Evolutionary conservation across 2,888 invertebrate species (phyloP).

Genomic region (Coecobrya sp.): DNA sequence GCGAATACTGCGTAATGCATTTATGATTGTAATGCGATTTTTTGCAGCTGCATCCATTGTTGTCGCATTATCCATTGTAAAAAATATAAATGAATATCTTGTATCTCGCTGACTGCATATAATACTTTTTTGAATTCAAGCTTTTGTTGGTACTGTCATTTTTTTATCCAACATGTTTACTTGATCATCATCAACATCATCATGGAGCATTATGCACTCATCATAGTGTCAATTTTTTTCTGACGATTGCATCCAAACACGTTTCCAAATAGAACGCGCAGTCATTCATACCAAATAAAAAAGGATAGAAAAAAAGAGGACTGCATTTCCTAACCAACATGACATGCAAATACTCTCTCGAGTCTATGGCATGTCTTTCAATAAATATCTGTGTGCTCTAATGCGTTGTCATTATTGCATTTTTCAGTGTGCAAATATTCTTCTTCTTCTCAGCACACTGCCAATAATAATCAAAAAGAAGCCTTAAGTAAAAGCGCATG

Average conservation of each 20-base stretch:
- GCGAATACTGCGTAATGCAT: too few relatives aligned
- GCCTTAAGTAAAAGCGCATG: background rate
- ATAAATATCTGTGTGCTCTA: background rate
- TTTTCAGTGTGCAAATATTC: background rate
- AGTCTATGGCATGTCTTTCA: background rate
- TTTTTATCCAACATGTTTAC: background rate
- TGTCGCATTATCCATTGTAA: slow-evolving; percentile 17
- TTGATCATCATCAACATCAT: slow-evolving; percentile 8
- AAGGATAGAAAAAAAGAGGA: background rate
- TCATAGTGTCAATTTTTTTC: slow-evolving; percentile 15
- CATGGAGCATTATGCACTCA: background rate
- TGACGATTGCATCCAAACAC: background rate
- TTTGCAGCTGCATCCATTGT: slow-evolving; percentile 9
- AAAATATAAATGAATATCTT: background rate
- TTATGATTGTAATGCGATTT: background rate
- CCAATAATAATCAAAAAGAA: background rate
- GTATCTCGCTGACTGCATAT: background rate
- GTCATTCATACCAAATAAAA: background rate
- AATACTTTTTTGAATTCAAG: background rate
- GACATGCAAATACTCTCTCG: too few relatives aligned
- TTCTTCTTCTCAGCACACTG: background rate
- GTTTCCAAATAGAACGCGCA: slow-evolving; percentile 2
- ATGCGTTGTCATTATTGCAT: background rate
- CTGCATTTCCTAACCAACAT: background rate
- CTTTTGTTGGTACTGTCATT: background rate